These are phyloP conservation scores for Diplodus sargus DNA, from an alignment of 2,797 vertebrate species.

Conservation along the genomic window DNA sequence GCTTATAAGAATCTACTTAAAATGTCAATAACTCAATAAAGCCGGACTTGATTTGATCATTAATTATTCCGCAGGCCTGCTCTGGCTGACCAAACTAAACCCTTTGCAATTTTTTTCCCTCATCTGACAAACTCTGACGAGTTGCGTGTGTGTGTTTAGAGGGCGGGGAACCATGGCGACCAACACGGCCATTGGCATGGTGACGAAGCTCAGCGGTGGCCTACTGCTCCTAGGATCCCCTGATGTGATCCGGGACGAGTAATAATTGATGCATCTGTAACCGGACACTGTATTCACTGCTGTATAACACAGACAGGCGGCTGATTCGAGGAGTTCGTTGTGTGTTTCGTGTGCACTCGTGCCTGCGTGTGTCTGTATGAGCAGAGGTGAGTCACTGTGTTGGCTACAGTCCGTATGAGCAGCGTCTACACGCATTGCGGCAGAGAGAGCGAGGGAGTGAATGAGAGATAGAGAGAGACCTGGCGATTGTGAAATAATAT, in stretches of 20 bases:
- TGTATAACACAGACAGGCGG: slow-evolving; percentile 37
- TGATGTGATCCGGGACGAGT: slow-evolving; percentile 70
- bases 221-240: slow-evolving; percentile 61
- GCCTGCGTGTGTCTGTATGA: slow-evolving; percentile 43
- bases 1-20: slow-evolving; percentile 31
- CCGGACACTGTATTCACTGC: slow-evolving; percentile 68
- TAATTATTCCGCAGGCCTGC: slow-evolving; percentile 32
- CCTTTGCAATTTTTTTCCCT: slow-evolving; percentile 26
- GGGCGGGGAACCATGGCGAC: slow-evolving; percentile 75
- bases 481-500: slow-evolving; percentile 27
- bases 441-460: slow-evolving; percentile 60
- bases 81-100: slow-evolving; percentile 22
- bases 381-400: slow-evolving; percentile 78
- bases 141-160: slow-evolving; percentile 49
- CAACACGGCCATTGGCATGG: slow-evolving; percentile 55
- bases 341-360: slow-evolving; percentile 24
- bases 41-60: slow-evolving; percentile 20
- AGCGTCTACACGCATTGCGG: slow-evolving; percentile 72
- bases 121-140: slow-evolving; percentile 34
- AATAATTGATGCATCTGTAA: slow-evolving; percentile 82
- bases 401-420: slow-evolving; percentile 62
- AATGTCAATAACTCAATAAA: slow-evolving; percentile 28
- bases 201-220: slow-evolving; percentile 60
- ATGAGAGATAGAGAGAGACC: slow-evolving; percentile 34
- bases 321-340: slow-evolving; percentile 37